Evolutionary conservation across 2,797 vertebrate species (phyloP).

Genomic region (Menidia menidia): DNA sequence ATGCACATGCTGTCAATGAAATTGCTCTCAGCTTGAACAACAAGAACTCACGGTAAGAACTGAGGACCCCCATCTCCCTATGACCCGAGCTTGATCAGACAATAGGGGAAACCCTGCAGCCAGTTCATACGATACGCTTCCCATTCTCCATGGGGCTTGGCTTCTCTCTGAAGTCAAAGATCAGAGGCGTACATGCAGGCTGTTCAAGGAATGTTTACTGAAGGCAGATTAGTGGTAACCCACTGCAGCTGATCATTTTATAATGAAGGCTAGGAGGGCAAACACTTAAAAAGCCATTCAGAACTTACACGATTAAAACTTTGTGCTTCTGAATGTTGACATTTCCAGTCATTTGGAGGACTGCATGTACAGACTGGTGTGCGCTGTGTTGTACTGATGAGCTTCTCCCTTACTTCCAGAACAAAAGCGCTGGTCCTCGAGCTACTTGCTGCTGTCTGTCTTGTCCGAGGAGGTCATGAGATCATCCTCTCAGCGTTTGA

Average conservation of each 20-base stretch:
- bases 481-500: constrained; percentile 98
- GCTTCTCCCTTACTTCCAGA: constrained; percentile 76
- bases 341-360: background rate
- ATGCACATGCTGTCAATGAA: constrained; percentile 96
- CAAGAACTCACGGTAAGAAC: constrained; percentile 92
- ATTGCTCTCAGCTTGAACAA: constrained; percentile 98
- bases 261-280: constrained; percentile 51
- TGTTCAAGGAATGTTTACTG: constrained; percentile 71
- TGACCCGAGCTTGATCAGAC: constrained; percentile 51
- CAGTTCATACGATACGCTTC: constrained; percentile 68
- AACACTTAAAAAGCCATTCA: constrained; percentile 44
- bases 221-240: constrained; percentile 71
- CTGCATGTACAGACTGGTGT: background rate
- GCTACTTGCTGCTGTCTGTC: constrained; percentile 95
- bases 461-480: constrained; percentile 96
- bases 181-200: constrained; percentile 57
- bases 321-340: constrained; percentile 5
- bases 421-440: constrained; percentile 97
- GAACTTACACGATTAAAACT: constrained; percentile 38
- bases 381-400: constrained; percentile 17
- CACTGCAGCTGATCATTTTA: constrained; percentile 63
- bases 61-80: constrained; percentile 32
- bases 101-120: constrained; percentile 70
- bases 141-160: constrained; percentile 58
- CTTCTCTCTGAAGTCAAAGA: constrained; percentile 66